These are phyloP conservation scores for Peromyscus nudipes DNA, from an alignment of 2,797 vertebrate genomes.

Conservation along the genomic window DNA sequence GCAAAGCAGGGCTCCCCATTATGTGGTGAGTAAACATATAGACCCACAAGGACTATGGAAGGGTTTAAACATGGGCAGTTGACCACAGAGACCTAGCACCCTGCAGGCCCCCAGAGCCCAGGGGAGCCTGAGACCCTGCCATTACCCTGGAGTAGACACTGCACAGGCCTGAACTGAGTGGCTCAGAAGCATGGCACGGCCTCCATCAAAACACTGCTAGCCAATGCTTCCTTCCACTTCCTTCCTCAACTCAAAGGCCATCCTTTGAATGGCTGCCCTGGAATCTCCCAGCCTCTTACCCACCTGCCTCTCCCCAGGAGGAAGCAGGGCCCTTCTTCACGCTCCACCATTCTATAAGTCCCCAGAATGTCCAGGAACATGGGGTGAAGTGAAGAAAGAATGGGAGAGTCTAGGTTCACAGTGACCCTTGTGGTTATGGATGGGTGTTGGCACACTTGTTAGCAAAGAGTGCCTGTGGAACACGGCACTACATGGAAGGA, in stretches of 20 bases:
- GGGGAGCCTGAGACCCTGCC: neutral
- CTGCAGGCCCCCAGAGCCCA: neutral
- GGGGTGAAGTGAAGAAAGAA: neutral
- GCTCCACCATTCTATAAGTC: too few species aligned
- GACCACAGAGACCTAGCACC: neutral
- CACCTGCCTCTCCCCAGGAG: neutral
- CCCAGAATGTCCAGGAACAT: neutral
- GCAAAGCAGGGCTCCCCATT: neutral
- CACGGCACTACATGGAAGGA: too few species aligned
- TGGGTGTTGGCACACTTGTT: neutral
- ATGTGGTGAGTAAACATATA: neutral
- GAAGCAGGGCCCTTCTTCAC: neutral
- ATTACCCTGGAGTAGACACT: neutral
- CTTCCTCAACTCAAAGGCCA: neutral
- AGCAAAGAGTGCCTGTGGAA: neutral
- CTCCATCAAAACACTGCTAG: neutral
- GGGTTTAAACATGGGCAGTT: neutral
- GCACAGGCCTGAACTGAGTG: neutral
- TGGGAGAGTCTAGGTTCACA: neutral
- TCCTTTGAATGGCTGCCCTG: neutral
- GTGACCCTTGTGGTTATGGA: neutral
- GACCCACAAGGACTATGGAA: neutral
- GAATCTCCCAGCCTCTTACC: too few species aligned
- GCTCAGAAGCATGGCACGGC: neutral
- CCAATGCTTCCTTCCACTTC: neutral